Evolutionary conservation across 2,797 vertebrate genomes (phyloP).

Genomic region (Borostomias antarcticus): DNA sequence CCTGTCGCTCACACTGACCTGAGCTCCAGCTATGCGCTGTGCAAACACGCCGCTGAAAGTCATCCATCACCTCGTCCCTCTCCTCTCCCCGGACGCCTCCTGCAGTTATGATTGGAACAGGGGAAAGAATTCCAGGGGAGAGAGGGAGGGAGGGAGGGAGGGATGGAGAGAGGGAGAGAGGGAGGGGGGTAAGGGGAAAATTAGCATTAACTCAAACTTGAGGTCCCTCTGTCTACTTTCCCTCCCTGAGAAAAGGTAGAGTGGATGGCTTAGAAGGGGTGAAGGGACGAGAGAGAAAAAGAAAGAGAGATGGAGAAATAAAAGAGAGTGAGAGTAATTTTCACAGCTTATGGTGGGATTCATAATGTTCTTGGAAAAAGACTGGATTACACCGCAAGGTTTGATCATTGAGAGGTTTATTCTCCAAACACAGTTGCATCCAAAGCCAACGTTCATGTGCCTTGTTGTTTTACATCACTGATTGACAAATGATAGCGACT

Average conservation of each 20-base stretch:
- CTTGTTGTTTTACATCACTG: neutral
- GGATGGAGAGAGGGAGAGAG: neutral
- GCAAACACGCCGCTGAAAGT: conserved; percentile 59
- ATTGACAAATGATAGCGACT: neutral
- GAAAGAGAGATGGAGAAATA: neutral
- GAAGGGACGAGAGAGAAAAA: neutral
- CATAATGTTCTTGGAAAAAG: neutral
- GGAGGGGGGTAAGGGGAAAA: neutral
- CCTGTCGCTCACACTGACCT: conserved; percentile 27
- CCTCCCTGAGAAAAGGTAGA: neutral
- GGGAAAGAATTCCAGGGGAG: neutral
- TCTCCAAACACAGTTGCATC: neutral
- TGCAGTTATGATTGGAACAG: conserved; percentile 68
- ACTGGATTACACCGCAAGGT: neutral
- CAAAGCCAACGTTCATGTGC: neutral
- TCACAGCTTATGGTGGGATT: neutral
- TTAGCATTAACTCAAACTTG: neutral
- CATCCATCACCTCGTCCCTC: conserved; percentile 61
- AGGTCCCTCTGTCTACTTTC: neutral
- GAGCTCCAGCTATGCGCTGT: conserved; percentile 60
- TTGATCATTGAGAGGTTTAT: neutral
- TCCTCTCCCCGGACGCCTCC: conserved; percentile 9
- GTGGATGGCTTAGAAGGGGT: conserved; percentile 1
- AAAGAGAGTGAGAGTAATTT: neutral
- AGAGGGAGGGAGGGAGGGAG: no score